Conservation (phyloP, 2,888 invertebrate species). For the Oligia latruncula region DNA sequence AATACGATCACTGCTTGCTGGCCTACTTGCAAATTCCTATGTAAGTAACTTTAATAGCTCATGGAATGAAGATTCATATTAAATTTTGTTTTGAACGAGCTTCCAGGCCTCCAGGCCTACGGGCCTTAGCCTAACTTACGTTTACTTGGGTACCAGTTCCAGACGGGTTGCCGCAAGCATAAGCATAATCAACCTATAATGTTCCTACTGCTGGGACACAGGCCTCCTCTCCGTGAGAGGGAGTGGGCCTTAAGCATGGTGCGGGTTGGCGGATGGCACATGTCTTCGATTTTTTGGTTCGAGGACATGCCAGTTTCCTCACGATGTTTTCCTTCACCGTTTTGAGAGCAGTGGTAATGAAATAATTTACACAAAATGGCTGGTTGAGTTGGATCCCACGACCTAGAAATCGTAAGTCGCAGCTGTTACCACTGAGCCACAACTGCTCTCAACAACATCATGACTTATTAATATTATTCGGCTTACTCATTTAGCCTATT, state of each 20-base stretch:
- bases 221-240: neutral
- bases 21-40: neutral
- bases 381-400: no score
- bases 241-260: no score
- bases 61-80: neutral
- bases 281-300: no score
- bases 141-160: neutral
- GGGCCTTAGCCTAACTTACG: neutral
- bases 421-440: no score
- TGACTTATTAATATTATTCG: neutral
- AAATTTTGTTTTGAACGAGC: neutral
- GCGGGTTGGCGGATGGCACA: neutral
- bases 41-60: neutral
- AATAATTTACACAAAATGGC: no score
- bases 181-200: no score
- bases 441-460: neutral
- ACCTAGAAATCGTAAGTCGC: no score
- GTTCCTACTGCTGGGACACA: neutral
- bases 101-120: fast-evolving
- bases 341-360: no score
- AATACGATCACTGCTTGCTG: constrained; percentile 20
- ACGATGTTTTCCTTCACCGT: no score
- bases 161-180: neutral
- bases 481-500: no score
- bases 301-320: no score